These are phyloP conservation scores for Mirza zaza DNA, from an alignment of 2,113 vertebrate genomes.

Conservation along the genomic window DNA sequence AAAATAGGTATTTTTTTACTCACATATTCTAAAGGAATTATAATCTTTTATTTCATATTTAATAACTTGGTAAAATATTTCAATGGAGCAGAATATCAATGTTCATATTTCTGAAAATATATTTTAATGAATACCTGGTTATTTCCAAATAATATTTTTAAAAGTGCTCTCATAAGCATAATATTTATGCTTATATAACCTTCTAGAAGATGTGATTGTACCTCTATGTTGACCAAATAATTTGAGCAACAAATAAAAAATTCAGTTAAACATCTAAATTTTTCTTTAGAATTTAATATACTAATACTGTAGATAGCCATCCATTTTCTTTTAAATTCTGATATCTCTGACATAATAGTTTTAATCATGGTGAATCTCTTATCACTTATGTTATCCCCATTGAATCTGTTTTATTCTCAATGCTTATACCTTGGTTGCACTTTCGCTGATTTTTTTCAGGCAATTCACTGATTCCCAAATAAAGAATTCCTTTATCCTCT, in stretches of 20 bases:
- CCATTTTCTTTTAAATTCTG: background rate
- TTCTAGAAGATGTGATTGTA: background rate
- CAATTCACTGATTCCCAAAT: background rate
- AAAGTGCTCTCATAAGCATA: background rate
- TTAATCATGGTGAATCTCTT: background rate
- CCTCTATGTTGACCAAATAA: background rate
- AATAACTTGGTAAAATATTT: background rate
- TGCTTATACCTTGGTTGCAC: background rate
- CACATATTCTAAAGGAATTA: background rate
- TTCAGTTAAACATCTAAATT: background rate
- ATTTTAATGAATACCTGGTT: background rate
- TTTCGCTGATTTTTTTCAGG: background rate
- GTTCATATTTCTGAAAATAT: background rate
- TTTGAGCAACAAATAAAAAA: background rate
- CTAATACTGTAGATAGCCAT: background rate
- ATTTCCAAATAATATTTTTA: background rate
- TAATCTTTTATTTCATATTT: background rate
- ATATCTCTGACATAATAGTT: background rate
- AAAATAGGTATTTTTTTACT: background rate
- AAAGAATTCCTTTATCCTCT: background rate
- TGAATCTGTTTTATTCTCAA: background rate
- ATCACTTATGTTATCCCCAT: accelerated
- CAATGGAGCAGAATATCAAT: background rate
- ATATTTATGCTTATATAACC: background rate
- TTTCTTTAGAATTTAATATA: background rate